Base-by-base conservation (phyloP, 2,888 invertebrate genomes). In the Drosophila mimetica region DNA sequence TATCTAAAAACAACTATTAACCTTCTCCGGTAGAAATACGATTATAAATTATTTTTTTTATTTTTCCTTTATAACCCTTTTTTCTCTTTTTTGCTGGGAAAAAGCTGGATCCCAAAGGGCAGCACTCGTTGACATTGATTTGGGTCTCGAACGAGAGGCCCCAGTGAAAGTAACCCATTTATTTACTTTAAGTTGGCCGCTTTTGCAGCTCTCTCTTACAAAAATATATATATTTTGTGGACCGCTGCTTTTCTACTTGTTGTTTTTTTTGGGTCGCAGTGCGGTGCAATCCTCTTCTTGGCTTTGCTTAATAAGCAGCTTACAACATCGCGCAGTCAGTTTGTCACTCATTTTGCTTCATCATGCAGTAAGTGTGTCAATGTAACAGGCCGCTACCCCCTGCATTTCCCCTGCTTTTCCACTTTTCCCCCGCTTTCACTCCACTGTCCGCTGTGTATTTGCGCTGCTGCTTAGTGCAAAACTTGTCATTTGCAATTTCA, bases 331-430 rank as follows among this genome's bases (percentile, higher is more conserved):
- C 71, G 78, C 85, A 85, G 85, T 79, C 87, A 85, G 84, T 85
- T 79, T 85, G 84, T 87, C 84, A 87, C 83, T 87, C 85, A 85
- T 82, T 85, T 85, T 85, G 87, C 84, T 78, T 85, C 85, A 87
- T 87, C 84, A 85, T 87, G 85, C 86, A 87, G 83, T 85, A 85
- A 85, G 84, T 87, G 71, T 87, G 87, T 85, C 84, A 85, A 87
- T 85, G 84, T 71, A 87, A 73, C 71, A 72, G 64, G 55, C 79
- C 47, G 20, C 41, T 37, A 25, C 48, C 22, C 16, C 16, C 36
- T n/a, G 16, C 20, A n/a, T 16, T 16, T 34, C 11, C 51, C 51
- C n/a, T n/a, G 18, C 5, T 36, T 36, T 51, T 47, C 16, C 55
- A 32, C 34, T 36, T 50, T 50, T 55, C 34, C 48, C 22, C 42